Evolutionary conservation across 1,140 invertebrate genomes (phyloP).

Genomic region (Paralvinella palmiformis): DNA sequence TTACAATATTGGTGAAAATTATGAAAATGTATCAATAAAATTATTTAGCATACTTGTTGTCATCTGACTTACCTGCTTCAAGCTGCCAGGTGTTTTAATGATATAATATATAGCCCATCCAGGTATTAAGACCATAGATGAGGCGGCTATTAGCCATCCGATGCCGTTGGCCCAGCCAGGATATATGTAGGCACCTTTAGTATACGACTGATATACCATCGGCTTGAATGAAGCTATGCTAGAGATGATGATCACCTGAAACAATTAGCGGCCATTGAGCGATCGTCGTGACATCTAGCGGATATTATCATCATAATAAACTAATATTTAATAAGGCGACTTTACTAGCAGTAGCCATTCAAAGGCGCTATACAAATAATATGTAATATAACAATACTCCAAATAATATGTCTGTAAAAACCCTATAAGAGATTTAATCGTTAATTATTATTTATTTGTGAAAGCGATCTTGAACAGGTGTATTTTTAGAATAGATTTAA

Average conservation of each 20-base stretch:
- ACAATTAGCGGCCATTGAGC: conserved; percentile 1
- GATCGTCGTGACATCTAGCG: not conserved
- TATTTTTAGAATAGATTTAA: too few species aligned
- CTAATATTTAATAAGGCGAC: too few species aligned
- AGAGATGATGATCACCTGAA: conserved; percentile 67
- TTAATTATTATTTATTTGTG: too few species aligned
- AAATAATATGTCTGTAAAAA: too few species aligned
- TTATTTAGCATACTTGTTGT: not conserved
- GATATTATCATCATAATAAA: too few species aligned
- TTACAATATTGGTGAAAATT: not conserved
- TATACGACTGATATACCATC: conserved; percentile 56
- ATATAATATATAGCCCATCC: conserved; percentile 55
- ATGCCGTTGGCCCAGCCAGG: conserved; percentile 67
- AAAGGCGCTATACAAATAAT: too few species aligned
- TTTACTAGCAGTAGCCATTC: too few species aligned
- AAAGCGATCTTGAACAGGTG: too few species aligned
- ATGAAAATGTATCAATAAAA: not conserved
- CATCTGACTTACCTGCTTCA: not conserved
- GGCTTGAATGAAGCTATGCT: conserved; percentile 64
- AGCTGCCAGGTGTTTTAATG: not conserved
- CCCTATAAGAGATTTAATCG: too few species aligned
- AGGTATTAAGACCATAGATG: conserved; percentile 51
- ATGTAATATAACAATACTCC: too few species aligned
- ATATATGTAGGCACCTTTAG: conserved; percentile 57
- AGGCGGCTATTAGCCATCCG: conserved; percentile 66